Evolutionary conservation across 2,888 invertebrate genomes (phyloP).

Genomic region (Hetaerina titia): DNA sequence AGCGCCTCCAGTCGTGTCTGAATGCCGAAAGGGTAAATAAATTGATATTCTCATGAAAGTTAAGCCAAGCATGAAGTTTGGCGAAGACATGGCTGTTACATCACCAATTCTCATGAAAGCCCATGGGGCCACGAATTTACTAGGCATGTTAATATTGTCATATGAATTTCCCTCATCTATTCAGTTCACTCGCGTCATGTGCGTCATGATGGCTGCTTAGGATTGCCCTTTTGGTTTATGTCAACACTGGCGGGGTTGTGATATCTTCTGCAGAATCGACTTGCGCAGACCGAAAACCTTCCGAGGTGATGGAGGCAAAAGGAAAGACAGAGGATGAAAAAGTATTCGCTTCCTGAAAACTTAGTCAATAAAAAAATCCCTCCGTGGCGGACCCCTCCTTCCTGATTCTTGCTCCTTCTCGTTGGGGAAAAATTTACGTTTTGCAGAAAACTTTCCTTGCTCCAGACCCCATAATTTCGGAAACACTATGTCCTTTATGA

Average conservation of each 20-base stretch:
- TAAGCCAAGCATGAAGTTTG: background rate
- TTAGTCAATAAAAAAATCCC: slow-evolving; percentile 37
- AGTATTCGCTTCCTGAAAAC: background rate
- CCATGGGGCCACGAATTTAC: background rate
- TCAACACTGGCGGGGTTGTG: background rate
- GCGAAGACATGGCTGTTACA: background rate
- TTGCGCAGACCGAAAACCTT: background rate
- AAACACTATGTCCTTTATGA: slow-evolving; percentile 41
- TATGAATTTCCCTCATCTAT: background rate
- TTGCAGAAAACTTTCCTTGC: slow-evolving; percentile 40
- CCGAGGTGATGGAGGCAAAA: background rate
- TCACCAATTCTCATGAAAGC: too few relatives aligned
- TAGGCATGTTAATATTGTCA: background rate
- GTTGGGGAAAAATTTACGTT: slow-evolving; percentile 30
- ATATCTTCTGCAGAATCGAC: background rate
- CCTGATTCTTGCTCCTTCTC: slow-evolving; percentile 7
- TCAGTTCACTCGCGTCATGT: background rate
- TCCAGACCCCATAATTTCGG: slow-evolving; percentile 43
- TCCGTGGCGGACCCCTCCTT: background rate
- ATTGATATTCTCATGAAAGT: background rate
- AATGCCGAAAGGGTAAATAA: background rate
- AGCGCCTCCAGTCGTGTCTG: background rate
- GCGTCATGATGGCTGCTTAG: background rate
- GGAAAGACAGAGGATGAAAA: background rate
- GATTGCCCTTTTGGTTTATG: background rate